Percentiles rank a stretch among this genome's conserved stretches.
phyloP scores from a whole-genome alignment of 2,888 invertebrate genomes.

The Eupithecia subumbrata region DNA sequence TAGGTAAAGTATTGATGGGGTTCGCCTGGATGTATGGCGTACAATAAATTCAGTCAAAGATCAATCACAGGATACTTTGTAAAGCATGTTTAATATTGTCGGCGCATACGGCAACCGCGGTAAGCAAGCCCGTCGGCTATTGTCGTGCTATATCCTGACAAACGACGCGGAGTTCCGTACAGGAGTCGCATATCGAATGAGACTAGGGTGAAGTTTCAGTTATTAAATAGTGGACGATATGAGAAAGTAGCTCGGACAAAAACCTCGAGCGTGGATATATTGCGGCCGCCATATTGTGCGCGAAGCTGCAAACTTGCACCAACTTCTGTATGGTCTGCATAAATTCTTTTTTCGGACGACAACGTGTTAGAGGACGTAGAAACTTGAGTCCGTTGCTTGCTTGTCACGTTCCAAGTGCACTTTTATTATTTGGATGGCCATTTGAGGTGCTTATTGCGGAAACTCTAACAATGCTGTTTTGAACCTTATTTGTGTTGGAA shows the following conservation, averaged over 20 bases:
- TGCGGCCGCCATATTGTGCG: conserved; percentile 71
- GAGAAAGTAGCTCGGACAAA: conserved; percentile 78
- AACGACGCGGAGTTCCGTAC: conserved; percentile 68
- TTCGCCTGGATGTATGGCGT: conserved; percentile 32
- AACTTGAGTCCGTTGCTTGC: conserved; percentile 54
- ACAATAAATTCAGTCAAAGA: conserved; percentile 41
- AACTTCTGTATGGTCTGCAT: conserved; percentile 69
- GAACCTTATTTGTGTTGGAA: too few relatives aligned
- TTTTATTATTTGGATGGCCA: conserved; percentile 59
- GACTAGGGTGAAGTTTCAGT: conserved; percentile 75
- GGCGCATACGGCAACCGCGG: conserved; percentile 42
- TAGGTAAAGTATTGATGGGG: conserved; percentile 42
- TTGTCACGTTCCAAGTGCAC: conserved; percentile 55
- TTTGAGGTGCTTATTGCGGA: conserved; percentile 33
- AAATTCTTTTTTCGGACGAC: conserved; percentile 60
- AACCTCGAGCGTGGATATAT: conserved; percentile 76
- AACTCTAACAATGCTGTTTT: conserved; percentile 30
- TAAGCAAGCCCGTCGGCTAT: conserved; percentile 39
- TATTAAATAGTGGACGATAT: conserved; percentile 81
- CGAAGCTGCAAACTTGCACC: conserved; percentile 75
- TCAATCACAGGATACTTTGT: conserved; percentile 32
- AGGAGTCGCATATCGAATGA: conserved; percentile 79
- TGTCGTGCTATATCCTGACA: conserved; percentile 57
- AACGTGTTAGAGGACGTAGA: conserved; percentile 48
- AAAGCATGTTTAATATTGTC: conserved; percentile 40